phyloP scores from a whole-genome alignment of 2,113 vertebrate species.

The Malaclemys terrapin region DNA sequence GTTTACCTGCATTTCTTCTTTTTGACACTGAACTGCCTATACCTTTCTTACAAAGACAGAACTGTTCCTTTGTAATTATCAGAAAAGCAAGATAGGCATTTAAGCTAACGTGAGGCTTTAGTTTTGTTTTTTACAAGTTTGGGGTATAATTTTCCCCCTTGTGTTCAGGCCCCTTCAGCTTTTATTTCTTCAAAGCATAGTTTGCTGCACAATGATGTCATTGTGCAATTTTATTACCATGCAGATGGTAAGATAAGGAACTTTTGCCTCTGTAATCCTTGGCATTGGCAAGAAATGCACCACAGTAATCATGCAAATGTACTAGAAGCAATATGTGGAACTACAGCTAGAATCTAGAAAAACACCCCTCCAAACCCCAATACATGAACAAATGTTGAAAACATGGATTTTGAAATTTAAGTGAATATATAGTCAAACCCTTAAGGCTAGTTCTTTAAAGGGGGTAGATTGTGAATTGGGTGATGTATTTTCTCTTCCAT shows the following conservation, averaged over 20 bases:
- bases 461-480: background rate
- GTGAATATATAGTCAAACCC: background rate
- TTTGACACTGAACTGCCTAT: background rate
- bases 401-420: fast-evolving
- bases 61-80: conserved; percentile 56
- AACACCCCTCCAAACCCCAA: background rate
- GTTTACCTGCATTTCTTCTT: background rate
- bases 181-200: conserved; percentile 45
- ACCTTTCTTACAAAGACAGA: conserved; percentile 16
- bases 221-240: conserved; percentile 28
- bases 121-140: conserved; percentile 34
- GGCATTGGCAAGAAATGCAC: background rate
- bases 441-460: background rate
- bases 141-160: conserved; percentile 37
- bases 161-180: conserved; percentile 37
- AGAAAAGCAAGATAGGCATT: conserved; percentile 47
- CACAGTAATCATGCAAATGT: background rate
- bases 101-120: conserved; percentile 46
- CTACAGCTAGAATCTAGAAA: background rate
- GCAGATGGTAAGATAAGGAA: background rate
- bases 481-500: background rate
- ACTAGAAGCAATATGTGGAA: background rate
- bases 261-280: conserved; percentile 14
- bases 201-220: conserved; percentile 6
- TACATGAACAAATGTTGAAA: background rate